Percentiles rank a stretch among this genome's conserved stretches.
Conservation (phyloP, 2,113 vertebrate genomes). For the Dasyurus viverrinus region DNA sequence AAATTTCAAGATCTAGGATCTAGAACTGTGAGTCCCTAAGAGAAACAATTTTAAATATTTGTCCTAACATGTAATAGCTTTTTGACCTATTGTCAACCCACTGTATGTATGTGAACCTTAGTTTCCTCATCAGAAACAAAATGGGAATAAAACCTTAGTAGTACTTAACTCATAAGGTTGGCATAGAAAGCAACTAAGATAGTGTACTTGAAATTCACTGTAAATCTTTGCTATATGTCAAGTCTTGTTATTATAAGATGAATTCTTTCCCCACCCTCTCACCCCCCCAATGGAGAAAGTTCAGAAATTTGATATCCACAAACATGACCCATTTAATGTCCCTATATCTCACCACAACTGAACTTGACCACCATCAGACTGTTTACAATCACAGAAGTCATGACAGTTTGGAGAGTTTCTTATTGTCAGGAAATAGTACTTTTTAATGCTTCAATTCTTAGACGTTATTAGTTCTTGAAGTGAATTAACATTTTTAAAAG, state of each 20-base stretch:
- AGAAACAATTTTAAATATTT: background rate
- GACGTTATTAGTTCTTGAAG: constrained; percentile 11
- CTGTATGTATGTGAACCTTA: background rate
- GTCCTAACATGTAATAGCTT: background rate
- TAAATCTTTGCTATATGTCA: background rate
- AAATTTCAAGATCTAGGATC: background rate
- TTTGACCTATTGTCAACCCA: background rate
- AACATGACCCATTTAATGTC: background rate
- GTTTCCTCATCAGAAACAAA: background rate
- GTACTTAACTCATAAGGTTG: background rate
- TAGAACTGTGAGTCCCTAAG: background rate
- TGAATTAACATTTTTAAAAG: constrained; percentile 47
- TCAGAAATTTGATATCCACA: background rate
- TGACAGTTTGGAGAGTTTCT: background rate
- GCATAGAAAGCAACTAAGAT: background rate
- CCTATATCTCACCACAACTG: background rate
- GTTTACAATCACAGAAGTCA: constrained; percentile 21
- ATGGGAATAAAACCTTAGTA: background rate
- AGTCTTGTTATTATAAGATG: background rate
- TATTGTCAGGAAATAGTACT: background rate
- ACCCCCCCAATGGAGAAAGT: background rate
- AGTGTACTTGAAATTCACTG: background rate
- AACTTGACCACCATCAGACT: constrained; percentile 27
- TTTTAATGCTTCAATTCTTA: background rate
- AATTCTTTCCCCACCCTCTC: background rate